These are phyloP conservation scores for Drosophila prostipennis DNA, from an alignment of 2,888 invertebrate species.

Conservation along the genomic window DNA sequence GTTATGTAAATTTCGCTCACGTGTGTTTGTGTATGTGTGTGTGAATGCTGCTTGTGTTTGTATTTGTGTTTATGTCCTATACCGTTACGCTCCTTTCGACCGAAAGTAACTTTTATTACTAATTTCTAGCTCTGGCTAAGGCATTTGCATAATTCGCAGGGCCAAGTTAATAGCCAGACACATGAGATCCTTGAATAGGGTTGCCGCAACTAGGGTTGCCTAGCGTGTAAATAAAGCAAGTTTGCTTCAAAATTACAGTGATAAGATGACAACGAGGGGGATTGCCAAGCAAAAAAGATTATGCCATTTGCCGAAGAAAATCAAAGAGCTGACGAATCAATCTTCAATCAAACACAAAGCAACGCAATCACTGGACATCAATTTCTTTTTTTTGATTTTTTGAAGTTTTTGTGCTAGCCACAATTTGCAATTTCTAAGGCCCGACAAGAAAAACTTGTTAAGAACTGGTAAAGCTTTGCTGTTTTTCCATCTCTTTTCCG, in stretches of 20 bases:
- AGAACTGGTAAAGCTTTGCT: slow-evolving; percentile 2
- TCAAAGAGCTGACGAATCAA: slow-evolving; percentile 13
- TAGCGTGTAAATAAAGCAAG: slow-evolving; percentile 15
- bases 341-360: slow-evolving; percentile 14
- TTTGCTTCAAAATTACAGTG: slow-evolving; percentile 1
- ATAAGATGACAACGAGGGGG: background rate
- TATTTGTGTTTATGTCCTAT: slow-evolving; percentile 11
- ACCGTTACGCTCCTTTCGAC: slow-evolving; percentile 5
- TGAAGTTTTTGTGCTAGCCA: background rate
- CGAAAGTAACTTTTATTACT: slow-evolving; percentile 43
- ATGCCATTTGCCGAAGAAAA: background rate
- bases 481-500: background rate
- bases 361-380: slow-evolving; percentile 6
- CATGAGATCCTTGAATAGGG: too few species aligned
- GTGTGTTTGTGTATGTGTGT: slow-evolving; percentile 16
- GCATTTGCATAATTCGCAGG: slow-evolving; percentile 70
- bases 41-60: background rate
- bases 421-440: slow-evolving; percentile 2
- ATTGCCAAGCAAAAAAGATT: slow-evolving; percentile 2
- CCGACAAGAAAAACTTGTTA: background rate
- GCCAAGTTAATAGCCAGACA: slow-evolving; percentile 56
- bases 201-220: background rate
- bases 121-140: slow-evolving; percentile 43
- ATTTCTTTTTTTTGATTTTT: background rate
- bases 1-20: slow-evolving; percentile 69